phyloP scores from a whole-genome alignment of 1,140 invertebrate genomes.

The Apolygus lucorum region DNA sequence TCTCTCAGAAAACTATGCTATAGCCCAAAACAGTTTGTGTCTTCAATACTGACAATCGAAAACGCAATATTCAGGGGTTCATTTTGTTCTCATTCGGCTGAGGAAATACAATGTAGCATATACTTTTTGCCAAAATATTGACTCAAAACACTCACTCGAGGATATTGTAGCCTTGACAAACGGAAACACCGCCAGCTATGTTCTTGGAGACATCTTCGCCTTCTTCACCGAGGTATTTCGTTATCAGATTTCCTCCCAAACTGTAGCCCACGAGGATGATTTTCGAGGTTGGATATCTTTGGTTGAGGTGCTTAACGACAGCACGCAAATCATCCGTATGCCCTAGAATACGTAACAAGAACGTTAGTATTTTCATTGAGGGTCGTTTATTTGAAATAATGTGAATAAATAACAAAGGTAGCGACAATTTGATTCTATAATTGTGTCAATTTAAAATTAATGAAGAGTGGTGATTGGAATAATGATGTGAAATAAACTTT shows the following conservation, averaged over 20 bases:
- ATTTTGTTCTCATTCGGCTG: too few species aligned
- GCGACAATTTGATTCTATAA: too few species aligned
- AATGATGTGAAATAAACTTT: too few species aligned
- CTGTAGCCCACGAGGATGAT: constrained; percentile 82
- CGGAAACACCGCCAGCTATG: constrained; percentile 77
- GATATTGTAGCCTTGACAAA: constrained; percentile 87
- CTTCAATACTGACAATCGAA: too few species aligned
- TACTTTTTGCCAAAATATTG: not conserved
- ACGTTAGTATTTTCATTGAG: not conserved
- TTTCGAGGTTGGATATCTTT: constrained; percentile 62
- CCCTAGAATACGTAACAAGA: constrained; percentile 45
- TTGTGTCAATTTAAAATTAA: too few species aligned
- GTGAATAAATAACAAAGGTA: too few species aligned
- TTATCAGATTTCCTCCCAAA: constrained; percentile 78
- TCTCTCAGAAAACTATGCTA: too few species aligned
- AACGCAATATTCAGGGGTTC: too few species aligned
- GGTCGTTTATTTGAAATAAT: too few species aligned
- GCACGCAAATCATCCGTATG: constrained; percentile 74
- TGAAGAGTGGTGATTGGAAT: too few species aligned
- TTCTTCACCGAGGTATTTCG: constrained; percentile 78
- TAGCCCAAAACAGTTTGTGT: too few species aligned
- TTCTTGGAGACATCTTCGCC: constrained; percentile 50
- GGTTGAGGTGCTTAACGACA: constrained; percentile 65
- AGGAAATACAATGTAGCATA: constrained; percentile 10
- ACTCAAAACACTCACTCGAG: constrained; percentile 54